Evolutionary conservation across 2,797 vertebrate species (phyloP).

Genomic region (Harpagifer antarcticus): DNA sequence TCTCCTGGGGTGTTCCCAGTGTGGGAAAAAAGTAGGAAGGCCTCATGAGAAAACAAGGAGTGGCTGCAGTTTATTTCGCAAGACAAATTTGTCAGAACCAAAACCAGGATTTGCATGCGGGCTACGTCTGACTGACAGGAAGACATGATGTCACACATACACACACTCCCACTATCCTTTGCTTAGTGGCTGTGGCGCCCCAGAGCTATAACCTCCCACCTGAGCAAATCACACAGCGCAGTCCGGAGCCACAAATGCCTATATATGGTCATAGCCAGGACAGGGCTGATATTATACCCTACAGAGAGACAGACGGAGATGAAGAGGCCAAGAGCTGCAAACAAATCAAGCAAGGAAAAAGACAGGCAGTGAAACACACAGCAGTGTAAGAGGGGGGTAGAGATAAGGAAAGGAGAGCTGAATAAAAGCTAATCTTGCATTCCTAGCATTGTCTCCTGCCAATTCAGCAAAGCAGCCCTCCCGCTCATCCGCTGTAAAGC

Average conservation of each 20-base stretch:
- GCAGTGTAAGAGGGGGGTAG: slow-evolving; percentile 13
- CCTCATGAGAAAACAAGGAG: slow-evolving; percentile 67
- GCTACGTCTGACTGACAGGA: slow-evolving; percentile 39
- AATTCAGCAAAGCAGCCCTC: slow-evolving; percentile 63
- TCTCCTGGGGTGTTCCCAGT: slow-evolving; percentile 45
- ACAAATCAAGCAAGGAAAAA: slow-evolving; percentile 47
- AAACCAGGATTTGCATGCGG: slow-evolving; percentile 60
- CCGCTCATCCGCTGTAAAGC: slow-evolving; percentile 46
- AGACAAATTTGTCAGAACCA: slow-evolving; percentile 53
- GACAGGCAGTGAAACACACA: neutral
- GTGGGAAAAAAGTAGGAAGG: slow-evolving; percentile 56
- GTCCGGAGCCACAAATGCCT: slow-evolving; percentile 61
- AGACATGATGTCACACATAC: slow-evolving; percentile 54
- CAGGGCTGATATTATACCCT: slow-evolving; percentile 54
- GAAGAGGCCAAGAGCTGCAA: slow-evolving; percentile 31
- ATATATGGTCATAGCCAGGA: slow-evolving; percentile 76
- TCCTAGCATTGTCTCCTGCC: slow-evolving; percentile 75
- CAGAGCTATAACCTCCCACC: slow-evolving; percentile 68
- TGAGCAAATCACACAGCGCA: slow-evolving; percentile 63
- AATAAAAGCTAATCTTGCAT: slow-evolving; percentile 76
- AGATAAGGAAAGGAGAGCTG: slow-evolving; percentile 57
- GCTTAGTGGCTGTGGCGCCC: slow-evolving; percentile 22
- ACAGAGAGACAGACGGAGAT: slow-evolving; percentile 49
- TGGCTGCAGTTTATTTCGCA: slow-evolving; percentile 53
- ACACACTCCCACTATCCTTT: slow-evolving; percentile 21